Base-by-base conservation (phyloP, 2,797 vertebrate species). In the Sternotherus odoratus region DNA sequence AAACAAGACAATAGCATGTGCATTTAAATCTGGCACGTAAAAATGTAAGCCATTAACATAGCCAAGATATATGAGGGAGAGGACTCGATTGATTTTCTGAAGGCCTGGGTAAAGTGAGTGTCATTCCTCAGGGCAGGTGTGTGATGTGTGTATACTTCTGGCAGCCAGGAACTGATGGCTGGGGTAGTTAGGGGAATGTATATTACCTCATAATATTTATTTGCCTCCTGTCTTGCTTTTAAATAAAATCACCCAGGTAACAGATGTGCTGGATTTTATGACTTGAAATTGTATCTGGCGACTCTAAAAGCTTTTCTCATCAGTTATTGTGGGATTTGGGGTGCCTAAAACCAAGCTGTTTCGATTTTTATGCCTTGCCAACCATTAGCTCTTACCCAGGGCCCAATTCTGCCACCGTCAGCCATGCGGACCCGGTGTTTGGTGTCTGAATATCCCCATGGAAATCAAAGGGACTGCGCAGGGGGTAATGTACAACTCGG, bases 11-110 rank as follows among this genome's bases (percentile, higher is more conserved):
- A 93, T 66, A 43, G 43, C 57, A 88, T 92, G 94, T 86, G 95
- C 95, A 88, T 96, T 96, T 94, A 94, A 87, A 97, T 91, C 91
- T 96, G 96, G 97, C 96, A 95, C 53, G 0, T 82, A 78, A 85
- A 69, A 79, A 83, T 43, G n/a, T 56, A 63, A 91, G 91, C 92
- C 56, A 82, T 95, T 94, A 88, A 66, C 9, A 0, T 16, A 1
- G 80, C 1, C 1, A 88, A 82, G 92, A 87, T 48, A n/a, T 74
- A 77, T n/a, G 89, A 49, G 39, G 48, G 88, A 16, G 83, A 49
- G 88, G 87, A 49, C 87, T 89, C 13, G 69, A 79, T 82, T 1
- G 10, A 78, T 92, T 80, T 66, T 87, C 63, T 0, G 26, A 78
- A 86, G 85, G 83, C 3, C 26, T 82, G 86, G 88, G 88, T 72